Percentiles rank a stretch among this genome's conserved stretches.
phyloP scores from a whole-genome alignment of 2,797 vertebrate genomes.

The Cephalopachus bancanus region DNA sequence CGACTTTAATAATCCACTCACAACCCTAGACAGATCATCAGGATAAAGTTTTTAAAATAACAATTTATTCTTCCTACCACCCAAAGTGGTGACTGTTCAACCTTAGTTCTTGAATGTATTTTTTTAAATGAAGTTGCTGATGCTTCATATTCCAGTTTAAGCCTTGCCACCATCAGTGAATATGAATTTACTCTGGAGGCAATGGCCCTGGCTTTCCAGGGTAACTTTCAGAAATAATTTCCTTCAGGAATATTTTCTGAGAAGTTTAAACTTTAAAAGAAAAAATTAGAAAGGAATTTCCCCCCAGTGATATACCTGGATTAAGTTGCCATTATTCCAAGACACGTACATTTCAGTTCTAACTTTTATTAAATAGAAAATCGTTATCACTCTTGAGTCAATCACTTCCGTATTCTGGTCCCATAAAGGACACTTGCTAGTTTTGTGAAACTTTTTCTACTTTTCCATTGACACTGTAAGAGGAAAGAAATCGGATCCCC shows the following conservation, averaged over 20 bases:
- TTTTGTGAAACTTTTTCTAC: not conserved
- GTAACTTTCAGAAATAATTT: not conserved
- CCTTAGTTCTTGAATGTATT: not conserved
- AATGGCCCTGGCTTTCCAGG: not conserved
- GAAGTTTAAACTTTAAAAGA: constrained; percentile 23
- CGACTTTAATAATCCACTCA: too few species aligned
- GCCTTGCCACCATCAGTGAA: not conserved
- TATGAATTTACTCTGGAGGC: not conserved
- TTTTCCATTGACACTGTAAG: not conserved
- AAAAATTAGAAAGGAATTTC: constrained; percentile 21
- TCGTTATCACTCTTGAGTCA: constrained; percentile 23
- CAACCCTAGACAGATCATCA: too few species aligned
- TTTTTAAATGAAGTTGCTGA: not conserved
- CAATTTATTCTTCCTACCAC: not conserved
- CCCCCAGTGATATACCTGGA: constrained; percentile 14
- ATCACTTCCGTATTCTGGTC: constrained; percentile 34
- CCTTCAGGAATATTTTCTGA: constrained; percentile 30
- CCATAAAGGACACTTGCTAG: not conserved
- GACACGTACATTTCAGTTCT: constrained; percentile 9
- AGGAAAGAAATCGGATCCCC: not conserved
- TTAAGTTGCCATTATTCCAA: constrained; percentile 54
- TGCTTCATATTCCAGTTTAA: not conserved
- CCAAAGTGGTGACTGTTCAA: not conserved
- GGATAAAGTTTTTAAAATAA: not conserved
- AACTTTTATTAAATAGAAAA: constrained; percentile 25